A percentile compares a stretch with the other conserved stretches of the same genome.
Conservation (phyloP, 1,140 invertebrate genomes). For the Mercenaria mercenaria region DNA sequence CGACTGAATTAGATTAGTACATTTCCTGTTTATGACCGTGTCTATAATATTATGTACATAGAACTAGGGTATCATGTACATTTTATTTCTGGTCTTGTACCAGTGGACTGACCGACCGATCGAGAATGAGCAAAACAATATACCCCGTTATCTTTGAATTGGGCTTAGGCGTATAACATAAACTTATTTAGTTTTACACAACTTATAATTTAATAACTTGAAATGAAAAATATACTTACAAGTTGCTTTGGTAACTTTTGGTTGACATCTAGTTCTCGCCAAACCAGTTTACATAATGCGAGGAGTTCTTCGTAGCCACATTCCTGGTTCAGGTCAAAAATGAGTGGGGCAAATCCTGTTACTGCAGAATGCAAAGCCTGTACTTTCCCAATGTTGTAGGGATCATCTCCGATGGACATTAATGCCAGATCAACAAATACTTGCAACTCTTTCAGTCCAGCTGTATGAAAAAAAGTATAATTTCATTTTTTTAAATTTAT, state of each 20-base stretch:
- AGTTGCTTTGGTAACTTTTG: constrained; percentile 77
- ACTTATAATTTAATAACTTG: no score
- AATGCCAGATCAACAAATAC: constrained; percentile 84
- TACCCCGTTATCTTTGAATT: no score
- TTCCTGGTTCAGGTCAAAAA: constrained; percentile 76
- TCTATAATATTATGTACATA: no score
- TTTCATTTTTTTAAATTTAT: not conserved
- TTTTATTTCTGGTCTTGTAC: no score
- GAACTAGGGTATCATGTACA: no score
- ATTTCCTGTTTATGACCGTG: no score
- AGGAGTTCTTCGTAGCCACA: constrained; percentile 74
- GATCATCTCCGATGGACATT: constrained; percentile 82
- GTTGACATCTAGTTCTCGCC: constrained; percentile 76
- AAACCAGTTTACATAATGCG: constrained; percentile 76
- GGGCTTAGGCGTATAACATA: no score
- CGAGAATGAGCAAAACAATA: no score
- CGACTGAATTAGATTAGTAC: no score
- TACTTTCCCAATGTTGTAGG: constrained; percentile 77
- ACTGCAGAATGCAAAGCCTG: constrained; percentile 79
- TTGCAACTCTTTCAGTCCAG: constrained; percentile 80
- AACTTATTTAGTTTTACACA: no score
- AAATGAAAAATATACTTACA: constrained; percentile 71
- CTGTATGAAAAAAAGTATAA: constrained; percentile 59
- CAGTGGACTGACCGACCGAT: no score
- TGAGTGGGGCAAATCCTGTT: constrained; percentile 81